Evolutionary conservation across 2,888 invertebrate genomes (phyloP).

Genomic region (Thereva unica): DNA sequence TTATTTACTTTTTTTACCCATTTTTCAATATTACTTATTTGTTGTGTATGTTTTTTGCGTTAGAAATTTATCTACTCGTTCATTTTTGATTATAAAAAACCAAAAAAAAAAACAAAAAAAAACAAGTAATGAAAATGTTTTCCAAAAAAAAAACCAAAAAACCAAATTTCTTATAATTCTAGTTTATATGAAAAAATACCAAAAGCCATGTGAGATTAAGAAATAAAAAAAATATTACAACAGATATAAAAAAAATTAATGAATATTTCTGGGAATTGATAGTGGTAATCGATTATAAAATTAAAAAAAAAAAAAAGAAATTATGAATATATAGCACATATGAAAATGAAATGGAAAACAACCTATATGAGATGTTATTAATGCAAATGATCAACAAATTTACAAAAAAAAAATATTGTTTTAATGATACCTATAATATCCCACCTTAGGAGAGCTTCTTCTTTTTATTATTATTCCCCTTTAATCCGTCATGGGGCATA

Average conservation of each 20-base stretch:
- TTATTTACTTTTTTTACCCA: too few relatives aligned
- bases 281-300: constrained; percentile 36
- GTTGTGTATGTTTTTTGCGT: too few relatives aligned
- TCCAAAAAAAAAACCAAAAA: neutral
- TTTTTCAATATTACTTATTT: too few relatives aligned
- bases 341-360: constrained; percentile 18
- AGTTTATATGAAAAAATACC: constrained; percentile 31
- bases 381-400: constrained; percentile 34
- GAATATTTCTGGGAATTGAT: constrained; percentile 37
- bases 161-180: constrained; percentile 16
- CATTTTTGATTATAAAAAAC: neutral
- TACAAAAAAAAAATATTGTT: constrained; percentile 34
- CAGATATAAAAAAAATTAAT: constrained; percentile 27
- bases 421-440: neutral
- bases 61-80: too few relatives aligned
- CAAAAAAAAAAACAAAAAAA: too few relatives aligned
- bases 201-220: constrained; percentile 27
- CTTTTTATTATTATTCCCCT: too few relatives aligned
- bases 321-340: constrained; percentile 17
- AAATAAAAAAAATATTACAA: constrained; percentile 7
- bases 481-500: too few relatives aligned
- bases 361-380: constrained; percentile 35
- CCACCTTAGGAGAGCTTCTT: too few relatives aligned
- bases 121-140: neutral
- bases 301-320: constrained; percentile 32